Conservation (phyloP, 2,113 vertebrate species). For the Rhagologus leucostigma region DNA sequence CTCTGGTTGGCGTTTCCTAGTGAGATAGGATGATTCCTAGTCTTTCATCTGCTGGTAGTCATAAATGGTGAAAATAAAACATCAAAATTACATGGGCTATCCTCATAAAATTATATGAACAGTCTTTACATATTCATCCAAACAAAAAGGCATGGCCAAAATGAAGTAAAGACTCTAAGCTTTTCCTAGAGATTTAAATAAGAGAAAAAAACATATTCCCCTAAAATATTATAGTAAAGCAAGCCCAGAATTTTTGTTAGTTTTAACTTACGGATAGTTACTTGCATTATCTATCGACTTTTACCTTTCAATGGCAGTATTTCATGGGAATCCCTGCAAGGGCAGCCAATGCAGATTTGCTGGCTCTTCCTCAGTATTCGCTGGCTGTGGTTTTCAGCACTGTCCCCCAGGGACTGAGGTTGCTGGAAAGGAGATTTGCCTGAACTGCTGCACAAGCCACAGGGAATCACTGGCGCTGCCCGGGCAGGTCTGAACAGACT, state of each 20-base stretch:
- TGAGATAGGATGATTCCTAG: neutral
- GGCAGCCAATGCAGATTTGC: neutral
- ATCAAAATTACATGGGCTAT: neutral
- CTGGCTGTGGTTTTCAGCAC: neutral
- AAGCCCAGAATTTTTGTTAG: neutral
- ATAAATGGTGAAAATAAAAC: neutral
- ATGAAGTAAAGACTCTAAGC: neutral
- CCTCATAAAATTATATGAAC: neutral
- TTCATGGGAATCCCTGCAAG: neutral
- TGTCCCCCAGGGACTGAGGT: neutral
- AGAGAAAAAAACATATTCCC: neutral
- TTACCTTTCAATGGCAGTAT: neutral
- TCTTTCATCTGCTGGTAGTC: neutral
- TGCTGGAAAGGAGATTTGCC: neutral
- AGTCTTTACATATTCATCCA: neutral
- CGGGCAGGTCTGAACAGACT: conserved; percentile 18
- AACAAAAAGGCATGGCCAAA: neutral
- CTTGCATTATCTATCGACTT: neutral
- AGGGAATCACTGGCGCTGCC: neutral
- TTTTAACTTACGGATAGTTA: neutral
- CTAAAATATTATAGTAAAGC: neutral
- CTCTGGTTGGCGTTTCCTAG: neutral
- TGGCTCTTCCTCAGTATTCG: neutral
- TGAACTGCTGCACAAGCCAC: neutral
- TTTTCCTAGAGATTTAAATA: neutral